A percentile compares a stretch with the other conserved stretches of the same genome.
These are phyloP conservation scores for Ectemnius lituratus DNA, from an alignment of 2,888 invertebrate genomes.

Conservation along the genomic window DNA sequence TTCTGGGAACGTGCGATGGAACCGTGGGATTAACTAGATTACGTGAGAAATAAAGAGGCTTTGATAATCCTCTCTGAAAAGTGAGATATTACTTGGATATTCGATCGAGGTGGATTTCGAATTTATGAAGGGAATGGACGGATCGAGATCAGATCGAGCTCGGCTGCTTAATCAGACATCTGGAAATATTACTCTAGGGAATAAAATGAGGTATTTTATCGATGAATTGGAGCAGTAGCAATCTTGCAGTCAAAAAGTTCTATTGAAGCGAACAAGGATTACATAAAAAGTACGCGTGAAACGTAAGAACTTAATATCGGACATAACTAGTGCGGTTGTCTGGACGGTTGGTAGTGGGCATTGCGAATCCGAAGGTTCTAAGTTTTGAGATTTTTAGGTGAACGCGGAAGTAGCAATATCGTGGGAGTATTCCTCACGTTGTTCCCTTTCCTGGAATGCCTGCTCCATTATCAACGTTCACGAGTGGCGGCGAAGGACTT, in stretches of 20 bases:
- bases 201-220: no score
- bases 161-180: no score
- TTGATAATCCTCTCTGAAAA: not conserved
- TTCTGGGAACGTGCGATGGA: not conserved
- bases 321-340: not conserved
- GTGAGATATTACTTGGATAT: no score
- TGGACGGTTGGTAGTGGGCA: slow-evolving; percentile 7
- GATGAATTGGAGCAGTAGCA: no score
- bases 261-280: no score
- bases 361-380: slow-evolving; percentile 38
- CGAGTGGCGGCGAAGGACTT: slow-evolving; percentile 20
- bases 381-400: slow-evolving; percentile 40
- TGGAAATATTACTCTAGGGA: no score
- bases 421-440: slow-evolving; percentile 33
- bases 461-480: slow-evolving; percentile 42
- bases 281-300: no score
- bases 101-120: no score
- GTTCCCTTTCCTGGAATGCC: slow-evolving; percentile 39
- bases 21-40: not conserved
- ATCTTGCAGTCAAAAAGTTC: no score
- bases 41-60: slow-evolving; percentile 1
- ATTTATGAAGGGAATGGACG: no score
- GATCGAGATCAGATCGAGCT: no score
- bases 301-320: no score
- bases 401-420: slow-evolving; percentile 21